phyloP scores from a whole-genome alignment of 64 coral and sea anemone genomes.

The Dendrophyllia cribrosa region DNA sequence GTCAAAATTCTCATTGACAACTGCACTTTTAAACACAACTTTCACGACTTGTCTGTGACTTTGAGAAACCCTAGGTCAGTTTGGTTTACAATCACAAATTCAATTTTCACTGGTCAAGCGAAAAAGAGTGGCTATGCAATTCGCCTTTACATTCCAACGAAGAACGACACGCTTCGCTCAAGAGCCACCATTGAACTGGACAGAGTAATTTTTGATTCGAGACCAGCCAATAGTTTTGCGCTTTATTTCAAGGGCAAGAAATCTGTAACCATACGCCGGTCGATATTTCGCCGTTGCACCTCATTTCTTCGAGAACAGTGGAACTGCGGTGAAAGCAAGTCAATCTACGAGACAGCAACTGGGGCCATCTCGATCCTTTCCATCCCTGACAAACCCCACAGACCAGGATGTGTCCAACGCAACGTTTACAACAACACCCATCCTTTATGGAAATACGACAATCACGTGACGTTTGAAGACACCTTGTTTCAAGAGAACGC shows the following conservation, averaged over 20 bases:
- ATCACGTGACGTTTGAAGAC: constrained; percentile 40
- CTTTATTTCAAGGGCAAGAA: constrained; percentile 25
- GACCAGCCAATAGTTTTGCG: constrained; percentile 11
- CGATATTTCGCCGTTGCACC: constrained; percentile 12
- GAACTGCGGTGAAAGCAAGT: constrained; percentile 3
- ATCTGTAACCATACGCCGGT: not conserved
- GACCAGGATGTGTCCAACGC: constrained; percentile 9
- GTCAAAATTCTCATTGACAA: constrained; percentile 9
- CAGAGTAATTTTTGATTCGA: constrained; percentile 22
- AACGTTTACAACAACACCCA: constrained; percentile 2
- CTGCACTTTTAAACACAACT: constrained; percentile 18
- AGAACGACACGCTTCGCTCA: not conserved
- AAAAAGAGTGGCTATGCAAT: not conserved
- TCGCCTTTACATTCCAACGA: not conserved
- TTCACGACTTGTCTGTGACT: not conserved
- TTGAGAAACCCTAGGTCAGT: not conserved
- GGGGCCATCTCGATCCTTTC: constrained; percentile 23
- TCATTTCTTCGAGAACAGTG: not conserved
- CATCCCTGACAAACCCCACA: not conserved
- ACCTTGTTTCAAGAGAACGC: constrained; percentile 46
- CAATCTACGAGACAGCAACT: not conserved
- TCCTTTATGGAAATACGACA: constrained; percentile 9
- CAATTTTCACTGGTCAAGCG: not conserved
- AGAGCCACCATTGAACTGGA: not conserved
- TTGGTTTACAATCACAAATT: not conserved